phyloP scores from a whole-genome alignment of 2,113 vertebrate genomes.

The Dascyllus trimaculatus region DNA sequence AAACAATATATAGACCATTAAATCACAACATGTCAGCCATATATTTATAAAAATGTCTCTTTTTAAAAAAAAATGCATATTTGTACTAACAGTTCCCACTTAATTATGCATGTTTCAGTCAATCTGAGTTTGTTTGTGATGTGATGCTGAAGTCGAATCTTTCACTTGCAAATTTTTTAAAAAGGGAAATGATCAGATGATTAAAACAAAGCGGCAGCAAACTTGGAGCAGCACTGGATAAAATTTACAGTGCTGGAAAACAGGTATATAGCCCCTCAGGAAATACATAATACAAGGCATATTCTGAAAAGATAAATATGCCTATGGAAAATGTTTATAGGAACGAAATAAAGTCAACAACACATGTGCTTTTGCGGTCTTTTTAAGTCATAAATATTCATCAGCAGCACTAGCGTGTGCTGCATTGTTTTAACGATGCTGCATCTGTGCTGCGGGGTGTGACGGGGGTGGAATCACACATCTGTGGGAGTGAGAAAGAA shows the following conservation, averaged over 20 bases:
- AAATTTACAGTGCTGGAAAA: not conserved
- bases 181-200: too few species aligned
- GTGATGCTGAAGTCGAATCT: too few species aligned
- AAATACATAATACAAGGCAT: slow-evolving; percentile 60
- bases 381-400: slow-evolving; percentile 54
- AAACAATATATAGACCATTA: too few species aligned
- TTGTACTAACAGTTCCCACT: too few species aligned
- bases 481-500: slow-evolving; percentile 38
- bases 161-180: too few species aligned
- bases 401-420: slow-evolving; percentile 4
- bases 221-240: slow-evolving; percentile 34
- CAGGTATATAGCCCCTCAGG: slow-evolving; percentile 16
- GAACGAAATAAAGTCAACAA: slow-evolving; percentile 44
- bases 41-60: too few species aligned
- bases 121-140: too few species aligned
- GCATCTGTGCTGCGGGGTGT: slow-evolving; percentile 29
- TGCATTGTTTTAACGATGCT: slow-evolving; percentile 11
- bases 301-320: slow-evolving; percentile 46
- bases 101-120: too few species aligned
- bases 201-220: slow-evolving; percentile 39
- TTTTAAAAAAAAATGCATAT: too few species aligned
- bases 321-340: slow-evolving; percentile 31
- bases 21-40: too few species aligned
- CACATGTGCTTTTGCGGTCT: not conserved
- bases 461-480: slow-evolving; percentile 22